phyloP scores from a whole-genome alignment of 2,888 invertebrate genomes.

The Volucella inanis region DNA sequence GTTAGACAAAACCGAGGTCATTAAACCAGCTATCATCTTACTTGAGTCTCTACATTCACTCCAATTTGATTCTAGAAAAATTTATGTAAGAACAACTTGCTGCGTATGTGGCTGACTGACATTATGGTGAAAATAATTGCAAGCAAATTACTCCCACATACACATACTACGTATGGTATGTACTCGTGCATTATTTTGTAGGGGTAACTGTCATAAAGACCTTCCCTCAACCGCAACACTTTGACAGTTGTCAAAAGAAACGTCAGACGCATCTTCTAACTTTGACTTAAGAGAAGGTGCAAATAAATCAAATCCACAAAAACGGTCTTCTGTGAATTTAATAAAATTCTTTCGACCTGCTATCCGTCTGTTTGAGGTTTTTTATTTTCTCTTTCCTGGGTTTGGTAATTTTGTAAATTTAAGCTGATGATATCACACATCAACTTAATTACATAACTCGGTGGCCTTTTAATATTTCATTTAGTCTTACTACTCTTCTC shows the following conservation, averaged over 20 bases:
- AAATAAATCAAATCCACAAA: constrained; percentile 20
- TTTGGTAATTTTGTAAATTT: constrained; percentile 57
- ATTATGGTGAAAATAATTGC: neutral
- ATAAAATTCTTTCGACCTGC: constrained; percentile 10
- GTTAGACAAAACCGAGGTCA: constrained; percentile 27
- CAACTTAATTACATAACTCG: constrained; percentile 64
- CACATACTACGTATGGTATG: too few relatives aligned
- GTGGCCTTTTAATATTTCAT: constrained; percentile 67
- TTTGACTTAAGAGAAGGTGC: constrained; percentile 19
- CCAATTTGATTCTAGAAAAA: constrained; percentile 4
- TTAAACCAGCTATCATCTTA: constrained; percentile 21
- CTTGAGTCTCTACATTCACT: neutral
- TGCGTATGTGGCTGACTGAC: too few relatives aligned
- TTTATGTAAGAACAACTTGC: constrained; percentile 1
- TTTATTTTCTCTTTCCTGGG: neutral
- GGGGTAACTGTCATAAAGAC: constrained; percentile 1
- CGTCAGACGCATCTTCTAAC: neutral
- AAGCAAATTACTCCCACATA: constrained; percentile 3
- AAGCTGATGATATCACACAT: constrained; percentile 69
- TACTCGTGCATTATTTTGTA: too few relatives aligned
- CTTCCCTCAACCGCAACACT: constrained; percentile 11
- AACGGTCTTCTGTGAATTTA: constrained; percentile 11
- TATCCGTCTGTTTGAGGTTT: constrained; percentile 28
- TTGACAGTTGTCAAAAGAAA: neutral
- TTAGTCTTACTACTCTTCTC: constrained; percentile 5